A percentile compares a stretch with the other conserved stretches of the same genome.
phyloP scores from a whole-genome alignment of 2,888 invertebrate genomes.

The Pegoplata infirma region DNA sequence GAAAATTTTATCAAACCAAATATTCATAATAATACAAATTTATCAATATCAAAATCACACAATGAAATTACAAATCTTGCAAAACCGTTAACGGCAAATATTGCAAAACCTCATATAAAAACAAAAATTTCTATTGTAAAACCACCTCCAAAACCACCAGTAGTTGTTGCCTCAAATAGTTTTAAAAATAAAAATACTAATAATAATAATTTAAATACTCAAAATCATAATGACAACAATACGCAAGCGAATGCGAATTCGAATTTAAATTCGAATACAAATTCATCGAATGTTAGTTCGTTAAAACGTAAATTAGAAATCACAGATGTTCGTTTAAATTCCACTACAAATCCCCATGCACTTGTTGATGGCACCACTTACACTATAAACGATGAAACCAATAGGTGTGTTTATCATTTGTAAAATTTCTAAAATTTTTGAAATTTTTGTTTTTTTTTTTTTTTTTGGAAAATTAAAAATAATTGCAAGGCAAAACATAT shows the following conservation, averaged over 20 bases:
- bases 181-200: no score
- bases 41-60: constrained; percentile 49
- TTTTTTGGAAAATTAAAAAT: background rate
- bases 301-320: constrained; percentile 78
- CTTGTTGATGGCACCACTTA: constrained; percentile 78
- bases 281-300: constrained; percentile 66
- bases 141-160: constrained; percentile 54
- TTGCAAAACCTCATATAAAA: constrained; percentile 39
- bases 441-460: no score
- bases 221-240: constrained; percentile 21
- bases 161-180: constrained; percentile 36
- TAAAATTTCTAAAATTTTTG: constrained; percentile 38
- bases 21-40: constrained; percentile 45
- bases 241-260: no score
- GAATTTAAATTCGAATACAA: constrained; percentile 7
- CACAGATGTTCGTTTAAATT: constrained; percentile 79
- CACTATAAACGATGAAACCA: constrained; percentile 72
- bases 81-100: constrained; percentile 46
- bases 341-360: constrained; percentile 80
- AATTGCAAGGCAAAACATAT: background rate
- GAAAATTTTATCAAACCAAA: constrained; percentile 53
- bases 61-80: constrained; percentile 53
- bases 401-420: constrained; percentile 75
- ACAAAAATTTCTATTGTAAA: constrained; percentile 43
- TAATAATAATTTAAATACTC: constrained; percentile 27